phyloP scores from a whole-genome alignment of 2,888 invertebrate genomes.

The Xylota sylvarum region DNA sequence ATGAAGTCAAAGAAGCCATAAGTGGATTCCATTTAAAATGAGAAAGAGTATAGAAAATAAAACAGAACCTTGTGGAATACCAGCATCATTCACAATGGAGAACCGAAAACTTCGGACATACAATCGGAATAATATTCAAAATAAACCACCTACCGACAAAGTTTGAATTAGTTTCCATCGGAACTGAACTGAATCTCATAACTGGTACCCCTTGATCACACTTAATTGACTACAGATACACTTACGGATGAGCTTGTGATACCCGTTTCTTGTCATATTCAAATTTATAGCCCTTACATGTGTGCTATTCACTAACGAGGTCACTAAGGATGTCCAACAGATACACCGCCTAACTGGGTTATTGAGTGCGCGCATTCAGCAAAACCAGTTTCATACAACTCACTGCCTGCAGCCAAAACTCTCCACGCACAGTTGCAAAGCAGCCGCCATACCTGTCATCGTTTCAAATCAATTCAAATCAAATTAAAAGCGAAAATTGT shows the following conservation, averaged over 20 bases:
- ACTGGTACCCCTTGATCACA: too few relatives aligned
- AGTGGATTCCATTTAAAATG: too few relatives aligned
- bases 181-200: too few relatives aligned
- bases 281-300: slow-evolving; percentile 37
- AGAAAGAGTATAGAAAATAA: too few relatives aligned
- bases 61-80: too few relatives aligned
- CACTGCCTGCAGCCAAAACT: neutral
- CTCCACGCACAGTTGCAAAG: neutral
- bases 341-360: slow-evolving; percentile 35
- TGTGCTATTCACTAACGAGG: slow-evolving; percentile 43
- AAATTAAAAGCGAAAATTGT: slow-evolving; percentile 68
- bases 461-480: slow-evolving; percentile 68
- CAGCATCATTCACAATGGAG: too few relatives aligned
- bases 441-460: slow-evolving; percentile 33
- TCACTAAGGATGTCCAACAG: slow-evolving; percentile 36
- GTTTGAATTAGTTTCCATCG: too few relatives aligned
- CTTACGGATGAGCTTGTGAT: neutral
- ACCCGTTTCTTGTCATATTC: slow-evolving; percentile 10
- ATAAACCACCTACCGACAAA: too few relatives aligned
- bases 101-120: too few relatives aligned
- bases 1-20: too few relatives aligned
- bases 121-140: too few relatives aligned
- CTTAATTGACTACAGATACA: too few relatives aligned
- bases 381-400: slow-evolving; percentile 13
- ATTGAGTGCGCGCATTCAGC: slow-evolving; percentile 9